Evolutionary conservation across 2,113 vertebrate species (phyloP).

Genomic region (Cyprinus carpio): DNA sequence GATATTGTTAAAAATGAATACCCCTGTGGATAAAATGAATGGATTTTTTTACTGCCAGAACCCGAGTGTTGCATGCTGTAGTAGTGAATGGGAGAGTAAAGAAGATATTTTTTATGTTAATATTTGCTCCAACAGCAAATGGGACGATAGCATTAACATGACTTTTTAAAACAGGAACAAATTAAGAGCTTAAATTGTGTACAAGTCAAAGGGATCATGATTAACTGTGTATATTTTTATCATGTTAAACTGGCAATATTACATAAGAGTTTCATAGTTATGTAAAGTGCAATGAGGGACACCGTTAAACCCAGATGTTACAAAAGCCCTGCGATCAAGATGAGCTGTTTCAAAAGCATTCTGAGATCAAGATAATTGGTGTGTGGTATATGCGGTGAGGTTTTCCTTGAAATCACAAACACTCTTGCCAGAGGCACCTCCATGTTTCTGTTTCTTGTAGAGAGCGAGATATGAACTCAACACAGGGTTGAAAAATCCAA

Average conservation of each 20-base stretch:
- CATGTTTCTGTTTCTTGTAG: neutral
- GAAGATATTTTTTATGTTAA: neutral
- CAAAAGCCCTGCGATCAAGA: neutral
- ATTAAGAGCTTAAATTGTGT: neutral
- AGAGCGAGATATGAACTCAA: neutral
- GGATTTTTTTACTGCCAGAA: neutral
- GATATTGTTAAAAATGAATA: neutral
- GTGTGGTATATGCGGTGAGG: neutral
- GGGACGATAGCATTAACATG: neutral
- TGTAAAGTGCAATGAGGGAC: neutral
- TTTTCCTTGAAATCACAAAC: conserved; percentile 5
- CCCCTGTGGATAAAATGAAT: neutral
- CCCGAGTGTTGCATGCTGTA: neutral
- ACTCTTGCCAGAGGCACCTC: neutral
- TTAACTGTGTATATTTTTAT: neutral
- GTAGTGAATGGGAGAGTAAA: neutral
- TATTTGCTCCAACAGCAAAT: neutral
- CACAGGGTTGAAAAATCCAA: neutral
- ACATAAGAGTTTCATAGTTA: conserved; percentile 2
- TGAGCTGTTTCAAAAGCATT: neutral
- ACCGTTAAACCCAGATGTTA: neutral
- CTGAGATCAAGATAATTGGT: conserved; percentile 19
- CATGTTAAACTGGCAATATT: neutral
- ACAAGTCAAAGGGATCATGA: too few species aligned
- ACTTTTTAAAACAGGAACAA: neutral